phyloP scores from a whole-genome alignment of 2,888 invertebrate genomes.

The Parnassius orleans region DNA sequence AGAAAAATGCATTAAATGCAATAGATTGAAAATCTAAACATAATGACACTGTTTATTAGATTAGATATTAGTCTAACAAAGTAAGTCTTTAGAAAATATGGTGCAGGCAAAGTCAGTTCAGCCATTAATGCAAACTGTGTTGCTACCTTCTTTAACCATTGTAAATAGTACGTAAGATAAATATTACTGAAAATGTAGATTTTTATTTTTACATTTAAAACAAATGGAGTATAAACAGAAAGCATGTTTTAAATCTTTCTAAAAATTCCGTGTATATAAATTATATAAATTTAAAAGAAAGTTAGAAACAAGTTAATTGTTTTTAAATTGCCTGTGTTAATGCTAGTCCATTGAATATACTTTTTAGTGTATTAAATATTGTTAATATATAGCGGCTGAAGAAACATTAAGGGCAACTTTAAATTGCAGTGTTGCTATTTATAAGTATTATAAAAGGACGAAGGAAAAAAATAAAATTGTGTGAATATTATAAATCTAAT shows the following conservation, averaged over 20 bases:
- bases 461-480: constrained; percentile 28
- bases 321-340: constrained; percentile 11
- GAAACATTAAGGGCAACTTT: constrained; percentile 5
- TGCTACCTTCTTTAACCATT: neutral
- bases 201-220: constrained; percentile 12
- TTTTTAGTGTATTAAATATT: constrained; percentile 13
- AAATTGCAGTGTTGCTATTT: neutral
- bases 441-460: constrained; percentile 5
- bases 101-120: too few species aligned
- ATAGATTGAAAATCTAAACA: too few species aligned
- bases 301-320: neutral
- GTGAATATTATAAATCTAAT: constrained; percentile 34
- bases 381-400: constrained; percentile 11
- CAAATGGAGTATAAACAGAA: constrained; percentile 6
- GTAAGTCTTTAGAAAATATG: too few species aligned
- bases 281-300: constrained; percentile 4
- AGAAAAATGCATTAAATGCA: too few species aligned
- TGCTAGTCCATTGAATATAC: constrained; percentile 13
- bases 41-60: too few species aligned
- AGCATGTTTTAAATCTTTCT: neutral
- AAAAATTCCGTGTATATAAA: neutral
- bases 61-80: too few species aligned
- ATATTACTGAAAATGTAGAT: neutral
- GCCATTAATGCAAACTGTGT: neutral
- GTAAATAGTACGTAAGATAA: neutral